Percentiles rank a stretch among this genome's conserved stretches.
Evolutionary conservation across 2,797 vertebrate species (phyloP).

Genomic region (Miichthys miiuy): DNA sequence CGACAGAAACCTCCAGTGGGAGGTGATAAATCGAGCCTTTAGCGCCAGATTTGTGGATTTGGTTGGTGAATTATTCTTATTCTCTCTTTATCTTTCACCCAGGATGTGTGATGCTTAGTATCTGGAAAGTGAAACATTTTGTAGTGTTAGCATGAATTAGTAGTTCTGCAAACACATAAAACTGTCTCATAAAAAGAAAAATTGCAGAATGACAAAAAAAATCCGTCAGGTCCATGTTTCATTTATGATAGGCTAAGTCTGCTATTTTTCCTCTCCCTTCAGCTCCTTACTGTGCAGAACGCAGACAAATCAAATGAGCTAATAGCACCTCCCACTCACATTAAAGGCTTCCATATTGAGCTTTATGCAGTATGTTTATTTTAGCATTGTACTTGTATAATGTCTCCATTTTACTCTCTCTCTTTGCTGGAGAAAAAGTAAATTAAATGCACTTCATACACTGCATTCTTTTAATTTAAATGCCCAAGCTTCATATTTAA

Average conservation of each 20-base stretch:
- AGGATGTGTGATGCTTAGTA: slow-evolving; percentile 5
- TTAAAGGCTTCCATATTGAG: slow-evolving; percentile 7
- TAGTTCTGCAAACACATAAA: slow-evolving; percentile 4
- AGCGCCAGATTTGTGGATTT: slow-evolving; percentile 30
- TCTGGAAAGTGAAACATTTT: slow-evolving; percentile 1
- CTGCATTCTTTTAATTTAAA: not conserved
- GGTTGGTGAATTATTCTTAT: slow-evolving; percentile 10
- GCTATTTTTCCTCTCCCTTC: too few species aligned
- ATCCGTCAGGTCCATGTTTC: not conserved
- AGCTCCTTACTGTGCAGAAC: not conserved
- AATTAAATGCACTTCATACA: slow-evolving; percentile 5
- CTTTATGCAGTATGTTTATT: slow-evolving; percentile 11
- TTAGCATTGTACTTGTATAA: not conserved
- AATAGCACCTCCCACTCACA: slow-evolving; percentile 35
- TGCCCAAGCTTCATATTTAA: too few species aligned
- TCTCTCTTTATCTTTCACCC: slow-evolving; percentile 9
- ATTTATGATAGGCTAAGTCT: not conserved
- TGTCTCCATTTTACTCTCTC: not conserved
- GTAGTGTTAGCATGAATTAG: not conserved
- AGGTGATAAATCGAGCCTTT: slow-evolving; percentile 28
- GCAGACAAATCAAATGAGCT: slow-evolving; percentile 34
- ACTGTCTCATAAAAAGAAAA: not conserved
- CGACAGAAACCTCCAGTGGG: slow-evolving; percentile 22
- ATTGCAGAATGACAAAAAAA: not conserved
- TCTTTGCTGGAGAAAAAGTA: not conserved